These are phyloP conservation scores for Hippoglossus hippoglossus DNA, from an alignment of 2,797 vertebrate genomes.

Conservation along the genomic window DNA sequence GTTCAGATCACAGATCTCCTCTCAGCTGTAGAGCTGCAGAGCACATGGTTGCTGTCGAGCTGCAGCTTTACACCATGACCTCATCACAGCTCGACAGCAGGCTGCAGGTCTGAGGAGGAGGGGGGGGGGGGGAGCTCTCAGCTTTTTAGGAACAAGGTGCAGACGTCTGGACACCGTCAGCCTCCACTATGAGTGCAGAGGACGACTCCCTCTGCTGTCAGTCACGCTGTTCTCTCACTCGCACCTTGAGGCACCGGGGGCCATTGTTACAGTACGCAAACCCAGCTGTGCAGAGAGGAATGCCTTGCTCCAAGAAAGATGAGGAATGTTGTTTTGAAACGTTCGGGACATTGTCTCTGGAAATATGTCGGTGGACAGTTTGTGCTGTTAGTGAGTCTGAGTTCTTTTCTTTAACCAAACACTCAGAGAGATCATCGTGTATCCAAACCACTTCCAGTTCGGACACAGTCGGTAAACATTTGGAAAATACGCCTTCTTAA, in stretches of 20 bases:
- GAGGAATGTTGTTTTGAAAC: slow-evolving; percentile 32
- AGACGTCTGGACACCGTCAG: slow-evolving; percentile 60
- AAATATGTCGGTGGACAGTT: not conserved
- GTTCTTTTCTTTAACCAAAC: slow-evolving; percentile 8
- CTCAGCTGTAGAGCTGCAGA: no score
- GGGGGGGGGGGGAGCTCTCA: slow-evolving; percentile 9
- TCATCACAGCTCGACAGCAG: not conserved
- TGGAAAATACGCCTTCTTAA: not conserved
- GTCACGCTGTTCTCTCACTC: slow-evolving; percentile 13
- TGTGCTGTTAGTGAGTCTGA: not conserved
- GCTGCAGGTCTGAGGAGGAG: slow-evolving; percentile 11
- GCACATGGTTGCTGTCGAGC: no score
- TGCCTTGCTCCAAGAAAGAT: slow-evolving; percentile 16
- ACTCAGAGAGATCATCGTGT: not conserved
- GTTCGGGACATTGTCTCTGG: not conserved
- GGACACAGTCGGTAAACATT: not conserved
- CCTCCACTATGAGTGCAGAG: slow-evolving; percentile 39
- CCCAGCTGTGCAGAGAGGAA: not conserved
- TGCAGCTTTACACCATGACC: no score
- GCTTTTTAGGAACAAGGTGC: slow-evolving; percentile 34
- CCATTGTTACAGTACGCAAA: slow-evolving; percentile 12
- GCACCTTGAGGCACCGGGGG: not conserved
- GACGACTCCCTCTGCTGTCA: slow-evolving; percentile 17
- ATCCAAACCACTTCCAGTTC: not conserved
- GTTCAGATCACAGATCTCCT: not conserved